Percentiles rank a stretch among this genome's conserved stretches.
phyloP scores from a whole-genome alignment of 2,888 invertebrate genomes.

The Agriotes lineatus region DNA sequence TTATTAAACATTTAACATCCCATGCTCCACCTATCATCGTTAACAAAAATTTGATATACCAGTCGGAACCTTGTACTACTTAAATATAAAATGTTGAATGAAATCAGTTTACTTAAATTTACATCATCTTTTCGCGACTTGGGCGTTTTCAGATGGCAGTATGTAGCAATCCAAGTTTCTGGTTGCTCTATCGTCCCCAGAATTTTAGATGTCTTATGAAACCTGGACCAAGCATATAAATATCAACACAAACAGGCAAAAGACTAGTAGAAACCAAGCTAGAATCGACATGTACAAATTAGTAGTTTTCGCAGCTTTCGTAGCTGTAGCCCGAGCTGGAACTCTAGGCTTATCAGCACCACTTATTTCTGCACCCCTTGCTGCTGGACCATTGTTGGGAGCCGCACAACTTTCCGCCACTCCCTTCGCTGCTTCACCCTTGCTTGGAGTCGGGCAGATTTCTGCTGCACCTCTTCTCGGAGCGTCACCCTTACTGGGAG shows the following conservation, averaged over 20 bases:
- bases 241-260: no score
- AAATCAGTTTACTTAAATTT: background rate
- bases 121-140: background rate
- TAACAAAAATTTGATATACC: no score
- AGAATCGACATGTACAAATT: slow-evolving; percentile 1
- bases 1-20: no score
- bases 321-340: slow-evolving; percentile 68
- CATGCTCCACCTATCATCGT: no score
- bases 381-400: slow-evolving; percentile 1
- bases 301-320: slow-evolving; percentile 57
- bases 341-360: slow-evolving; percentile 70
- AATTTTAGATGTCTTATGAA: slow-evolving; percentile 4
- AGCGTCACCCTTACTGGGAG: background rate
- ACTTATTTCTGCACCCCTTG: slow-evolving; percentile 69
- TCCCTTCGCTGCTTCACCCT: no score
- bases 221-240: background rate
- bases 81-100: background rate
- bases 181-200: background rate
- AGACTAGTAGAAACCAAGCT: no score
- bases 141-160: slow-evolving; percentile 24
- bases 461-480: no score
- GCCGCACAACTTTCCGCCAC: slow-evolving; percentile 43
- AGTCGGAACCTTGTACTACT: slow-evolving; percentile 19
- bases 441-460: no score
- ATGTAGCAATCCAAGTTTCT: slow-evolving; percentile 16